phyloP scores from a whole-genome alignment of 2,113 vertebrate species.

The Petroica traversi region DNA sequence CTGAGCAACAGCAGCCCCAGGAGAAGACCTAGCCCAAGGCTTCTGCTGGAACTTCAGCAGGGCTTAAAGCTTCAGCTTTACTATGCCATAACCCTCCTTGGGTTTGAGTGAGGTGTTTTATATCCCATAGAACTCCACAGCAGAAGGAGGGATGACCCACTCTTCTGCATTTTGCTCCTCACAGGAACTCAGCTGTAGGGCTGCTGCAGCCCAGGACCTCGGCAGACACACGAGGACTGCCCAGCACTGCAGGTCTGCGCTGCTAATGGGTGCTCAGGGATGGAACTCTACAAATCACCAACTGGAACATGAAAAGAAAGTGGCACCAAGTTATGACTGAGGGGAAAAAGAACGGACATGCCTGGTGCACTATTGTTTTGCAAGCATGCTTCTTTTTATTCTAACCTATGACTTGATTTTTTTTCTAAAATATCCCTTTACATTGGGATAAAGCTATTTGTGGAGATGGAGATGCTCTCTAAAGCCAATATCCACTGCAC shows the following conservation, averaged over 20 bases:
- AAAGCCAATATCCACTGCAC: neutral
- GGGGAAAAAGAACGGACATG: neutral
- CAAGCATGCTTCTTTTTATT: neutral
- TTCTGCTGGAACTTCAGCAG: neutral
- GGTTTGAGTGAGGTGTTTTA: neutral
- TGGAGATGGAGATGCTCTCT: neutral
- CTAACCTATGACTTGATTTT: neutral
- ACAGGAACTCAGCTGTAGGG: neutral
- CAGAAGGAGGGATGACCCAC: neutral
- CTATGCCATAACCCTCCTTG: neutral
- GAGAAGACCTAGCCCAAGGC: neutral
- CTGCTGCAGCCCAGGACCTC: neutral
- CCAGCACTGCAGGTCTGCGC: neutral
- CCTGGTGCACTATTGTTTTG: neutral
- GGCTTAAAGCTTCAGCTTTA: neutral
- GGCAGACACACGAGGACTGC: neutral
- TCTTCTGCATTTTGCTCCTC: neutral
- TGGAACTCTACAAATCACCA: neutral
- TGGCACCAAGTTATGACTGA: rapidly evolving
- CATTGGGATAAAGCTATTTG: neutral
- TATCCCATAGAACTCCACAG: neutral
- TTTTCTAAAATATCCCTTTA: neutral
- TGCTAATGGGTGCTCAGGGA: neutral
- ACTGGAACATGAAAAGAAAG: rapidly evolving
- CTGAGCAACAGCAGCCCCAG: neutral